Base-by-base conservation (phyloP, 1,140 invertebrate species). In the Eupristina koningsbergeri region DNA sequence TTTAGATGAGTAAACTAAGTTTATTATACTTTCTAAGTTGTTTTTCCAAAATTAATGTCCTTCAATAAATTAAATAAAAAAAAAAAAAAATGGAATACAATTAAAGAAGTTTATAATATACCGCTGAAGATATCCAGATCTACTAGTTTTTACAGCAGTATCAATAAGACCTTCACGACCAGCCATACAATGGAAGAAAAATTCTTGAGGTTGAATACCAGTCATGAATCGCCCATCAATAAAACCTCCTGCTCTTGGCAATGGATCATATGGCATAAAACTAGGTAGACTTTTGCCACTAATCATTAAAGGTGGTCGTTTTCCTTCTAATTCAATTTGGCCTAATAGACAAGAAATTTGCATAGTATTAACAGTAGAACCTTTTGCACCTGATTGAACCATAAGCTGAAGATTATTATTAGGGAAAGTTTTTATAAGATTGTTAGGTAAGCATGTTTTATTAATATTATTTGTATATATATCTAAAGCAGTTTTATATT, bases 141-240 rank as follows among this genome's bases (percentile, higher is more conserved):
- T 94, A 93, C 98, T 99, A 13, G 99, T 99, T 93, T 97, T 97
- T 0, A 97, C 96, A 84, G 96, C 96, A 15, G 96, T 97, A 94
- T 97, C 96, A 88, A 97, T 96, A 2, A 97, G 93, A 93, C 96
- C 96, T 94, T 99, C 99, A 92, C 99, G 94, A 85, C 99, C 99
- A 77, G 99, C 99, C 98, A 99, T 99, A 90, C 98, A 99, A 94
- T 99, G 98, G 92, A 99, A 99, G 92, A 99, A 99, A 89, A 99
- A 99, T 90, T 99, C 98, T 92, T 99, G 98, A 0, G 98, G 98
- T 88, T 97, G 95, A 85, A 99, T 98, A 79, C 99, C 99, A 0
- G 98, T 99, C 94, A 99, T 96, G 89, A 99, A 99, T 45, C 99
- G 93, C 6, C 97, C 97, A 87, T 97, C 96, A 58, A 99, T 97